Percentiles rank a stretch among this genome's conserved stretches.
Conservation (phyloP, 2,888 invertebrate genomes). For the Coremacera marginata region DNA sequence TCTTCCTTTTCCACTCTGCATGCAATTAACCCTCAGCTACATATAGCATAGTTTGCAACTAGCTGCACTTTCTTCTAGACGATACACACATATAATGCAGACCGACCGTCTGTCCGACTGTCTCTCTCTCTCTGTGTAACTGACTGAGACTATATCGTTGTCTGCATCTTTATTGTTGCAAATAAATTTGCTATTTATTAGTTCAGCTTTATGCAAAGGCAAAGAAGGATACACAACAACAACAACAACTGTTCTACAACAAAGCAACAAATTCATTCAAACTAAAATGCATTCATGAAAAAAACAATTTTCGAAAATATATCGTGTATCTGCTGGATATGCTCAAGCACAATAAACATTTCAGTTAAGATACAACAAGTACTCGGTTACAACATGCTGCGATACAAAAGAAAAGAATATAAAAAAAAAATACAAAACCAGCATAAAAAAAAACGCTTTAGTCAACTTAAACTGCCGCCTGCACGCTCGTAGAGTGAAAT, state of each 20-base stretch:
- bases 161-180: conserved; percentile 18
- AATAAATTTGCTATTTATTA: conserved; percentile 29
- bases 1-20: too few relatives aligned
- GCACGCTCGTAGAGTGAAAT: too few relatives aligned
- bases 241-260: background rate
- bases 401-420: background rate
- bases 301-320: conserved; percentile 14
- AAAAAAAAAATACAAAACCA: background rate
- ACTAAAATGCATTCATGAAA: conserved; percentile 6
- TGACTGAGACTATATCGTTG: conserved; percentile 13
- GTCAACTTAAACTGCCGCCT: too few relatives aligned
- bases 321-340: background rate
- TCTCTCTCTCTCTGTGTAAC: background rate
- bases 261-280: conserved; percentile 16
- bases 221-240: conserved; percentile 2
- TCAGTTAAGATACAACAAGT: background rate
- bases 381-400: too few relatives aligned
- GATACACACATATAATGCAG: too few relatives aligned
- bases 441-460: background rate
- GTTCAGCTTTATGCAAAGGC: conserved; percentile 1
- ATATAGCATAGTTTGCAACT: too few relatives aligned
- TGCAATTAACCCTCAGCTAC: too few relatives aligned
- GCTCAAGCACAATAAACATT: conserved; percentile 4
- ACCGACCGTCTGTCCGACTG: too few relatives aligned
- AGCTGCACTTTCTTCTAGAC: too few relatives aligned